Percentiles rank a stretch among this genome's conserved stretches.
Evolutionary conservation across 2,113 vertebrate genomes (phyloP).

Genomic region (Anas platyrhynchos): DNA sequence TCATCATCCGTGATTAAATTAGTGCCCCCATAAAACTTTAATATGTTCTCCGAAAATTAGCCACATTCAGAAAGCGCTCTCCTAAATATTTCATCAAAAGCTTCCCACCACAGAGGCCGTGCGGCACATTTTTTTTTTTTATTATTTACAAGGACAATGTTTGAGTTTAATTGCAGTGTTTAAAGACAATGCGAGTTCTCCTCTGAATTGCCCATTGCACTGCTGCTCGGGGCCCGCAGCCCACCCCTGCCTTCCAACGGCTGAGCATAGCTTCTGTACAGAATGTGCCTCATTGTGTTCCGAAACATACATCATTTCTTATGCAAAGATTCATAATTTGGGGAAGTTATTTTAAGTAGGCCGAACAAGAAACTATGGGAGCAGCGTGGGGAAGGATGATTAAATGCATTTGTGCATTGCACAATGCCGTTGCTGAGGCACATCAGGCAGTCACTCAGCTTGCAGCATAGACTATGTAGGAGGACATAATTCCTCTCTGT

Average conservation of each 20-base stretch:
- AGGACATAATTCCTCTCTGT: conserved; percentile 13
- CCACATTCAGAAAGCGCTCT: neutral
- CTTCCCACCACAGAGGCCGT: neutral
- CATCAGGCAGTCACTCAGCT: neutral
- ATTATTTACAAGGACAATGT: neutral
- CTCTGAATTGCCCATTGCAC: neutral
- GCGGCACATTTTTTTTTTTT: neutral
- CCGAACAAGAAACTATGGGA: conserved; percentile 7
- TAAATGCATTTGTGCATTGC: neutral
- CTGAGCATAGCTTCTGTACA: neutral
- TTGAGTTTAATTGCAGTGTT: conserved; percentile 6
- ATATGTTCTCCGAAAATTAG: conserved; percentile 49
- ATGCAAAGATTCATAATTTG: conserved; percentile 1
- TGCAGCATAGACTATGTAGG: neutral
- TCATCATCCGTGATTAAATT: conserved; percentile 32
- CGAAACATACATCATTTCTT: neutral
- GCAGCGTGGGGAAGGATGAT: neutral
- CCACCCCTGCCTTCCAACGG: neutral
- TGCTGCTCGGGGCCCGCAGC: neutral
- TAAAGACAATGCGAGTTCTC: neutral
- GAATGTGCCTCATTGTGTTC: neutral
- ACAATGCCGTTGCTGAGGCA: neutral
- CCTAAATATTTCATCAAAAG: conserved; percentile 61
- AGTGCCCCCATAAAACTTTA: conserved; percentile 52
- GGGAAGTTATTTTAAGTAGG: conserved; percentile 13